phyloP scores from a whole-genome alignment of 2,888 invertebrate genomes.

The Minunthozetes semirufus region DNA sequence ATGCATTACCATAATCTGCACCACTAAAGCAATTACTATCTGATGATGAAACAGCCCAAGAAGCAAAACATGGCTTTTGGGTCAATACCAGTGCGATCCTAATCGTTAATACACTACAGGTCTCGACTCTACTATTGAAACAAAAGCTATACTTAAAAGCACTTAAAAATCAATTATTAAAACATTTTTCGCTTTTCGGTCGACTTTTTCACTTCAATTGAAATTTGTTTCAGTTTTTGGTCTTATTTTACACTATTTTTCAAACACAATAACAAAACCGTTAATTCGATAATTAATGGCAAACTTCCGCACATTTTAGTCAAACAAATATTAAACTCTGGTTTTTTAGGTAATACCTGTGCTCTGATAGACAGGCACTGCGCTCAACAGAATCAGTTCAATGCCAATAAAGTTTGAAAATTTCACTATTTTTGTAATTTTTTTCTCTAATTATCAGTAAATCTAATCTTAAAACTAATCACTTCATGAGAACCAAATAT shows the following conservation, averaged over 20 bases:
- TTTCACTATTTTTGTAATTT: neutral
- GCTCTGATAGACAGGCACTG: neutral
- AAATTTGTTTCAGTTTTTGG: neutral
- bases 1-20: constrained; percentile 29
- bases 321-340: neutral
- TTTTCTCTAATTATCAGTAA: neutral
- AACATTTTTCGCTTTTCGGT: neutral
- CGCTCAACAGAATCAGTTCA: constrained; percentile 19
- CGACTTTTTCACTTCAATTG: neutral
- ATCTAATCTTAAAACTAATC: neutral
- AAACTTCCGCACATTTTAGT: constrained; percentile 10
- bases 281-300: neutral
- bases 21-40: constrained; percentile 8
- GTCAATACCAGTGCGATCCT: constrained; percentile 29
- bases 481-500: neutral
- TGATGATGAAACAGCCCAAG: constrained; percentile 21
- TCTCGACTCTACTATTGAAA: neutral
- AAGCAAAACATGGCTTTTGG: constrained; percentile 20
- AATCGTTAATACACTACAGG: neutral
- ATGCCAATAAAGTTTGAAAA: neutral
- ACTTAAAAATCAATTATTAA: neutral
- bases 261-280: neutral
- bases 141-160: neutral
- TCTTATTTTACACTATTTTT: neutral
- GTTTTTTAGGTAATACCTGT: neutral